phyloP scores from a whole-genome alignment of 2,888 invertebrate species.

The Dynastes maya region DNA sequence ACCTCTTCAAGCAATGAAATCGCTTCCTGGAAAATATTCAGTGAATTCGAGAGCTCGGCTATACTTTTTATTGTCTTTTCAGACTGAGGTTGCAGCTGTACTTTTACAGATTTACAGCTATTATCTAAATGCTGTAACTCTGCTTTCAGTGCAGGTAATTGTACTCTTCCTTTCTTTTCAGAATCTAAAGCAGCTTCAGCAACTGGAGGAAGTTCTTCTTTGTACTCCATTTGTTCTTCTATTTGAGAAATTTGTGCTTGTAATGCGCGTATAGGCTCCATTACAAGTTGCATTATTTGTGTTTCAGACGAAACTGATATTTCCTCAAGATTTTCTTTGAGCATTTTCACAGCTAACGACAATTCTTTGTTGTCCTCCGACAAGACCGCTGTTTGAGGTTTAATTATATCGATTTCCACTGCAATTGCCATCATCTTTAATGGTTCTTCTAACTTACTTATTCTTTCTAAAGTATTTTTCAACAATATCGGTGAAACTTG shows the following conservation, averaged over 20 bases:
- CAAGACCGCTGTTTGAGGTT: background rate
- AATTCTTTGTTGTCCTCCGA: slow-evolving; percentile 1
- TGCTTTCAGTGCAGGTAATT: background rate
- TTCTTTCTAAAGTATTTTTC: slow-evolving; percentile 44
- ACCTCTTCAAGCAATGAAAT: slow-evolving; percentile 41
- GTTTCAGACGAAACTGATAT: slow-evolving; percentile 8
- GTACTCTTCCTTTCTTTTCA: background rate
- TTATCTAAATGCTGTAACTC: slow-evolving; percentile 33
- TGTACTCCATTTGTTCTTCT: slow-evolving; percentile 2
- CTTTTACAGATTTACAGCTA: slow-evolving; percentile 36
- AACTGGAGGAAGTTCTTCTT: background rate
- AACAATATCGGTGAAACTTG: slow-evolving; percentile 12
- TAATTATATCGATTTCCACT: slow-evolving; percentile 18
- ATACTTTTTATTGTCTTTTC: slow-evolving; percentile 33
- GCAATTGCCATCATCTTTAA: slow-evolving; percentile 54
- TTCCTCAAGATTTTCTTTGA: slow-evolving; percentile 22
- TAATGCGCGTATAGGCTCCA: slow-evolving; percentile 18
- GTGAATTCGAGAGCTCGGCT: slow-evolving; percentile 17
- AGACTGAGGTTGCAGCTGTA: slow-evolving; percentile 23
- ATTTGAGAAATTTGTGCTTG: slow-evolving; percentile 22
- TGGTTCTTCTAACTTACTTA: slow-evolving; percentile 57
- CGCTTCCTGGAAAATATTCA: slow-evolving; percentile 39
- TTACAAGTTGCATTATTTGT: slow-evolving; percentile 15
- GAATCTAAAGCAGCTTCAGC: background rate
- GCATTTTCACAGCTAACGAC: slow-evolving; percentile 21